Evolutionary conservation across 2,888 invertebrate species (phyloP).

Genomic region (Cetonia aurata): DNA sequence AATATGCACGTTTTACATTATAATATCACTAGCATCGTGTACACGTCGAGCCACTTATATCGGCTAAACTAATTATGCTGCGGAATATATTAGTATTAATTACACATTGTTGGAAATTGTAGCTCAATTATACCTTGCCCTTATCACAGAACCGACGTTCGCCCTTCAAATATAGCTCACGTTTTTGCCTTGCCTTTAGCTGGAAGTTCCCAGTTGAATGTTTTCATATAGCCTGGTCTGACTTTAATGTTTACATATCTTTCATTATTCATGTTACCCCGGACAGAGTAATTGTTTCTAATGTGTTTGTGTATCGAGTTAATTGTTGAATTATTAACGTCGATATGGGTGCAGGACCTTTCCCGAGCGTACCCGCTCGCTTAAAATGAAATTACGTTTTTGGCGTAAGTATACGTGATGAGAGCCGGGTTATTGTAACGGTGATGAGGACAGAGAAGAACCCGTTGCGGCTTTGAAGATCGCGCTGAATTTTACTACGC

Average conservation of each 20-base stretch:
- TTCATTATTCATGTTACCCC: conserved; percentile 45
- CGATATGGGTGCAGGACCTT: conserved; percentile 34
- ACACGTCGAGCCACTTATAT: not conserved
- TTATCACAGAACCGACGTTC: not conserved
- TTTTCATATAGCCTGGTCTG: conserved; percentile 41
- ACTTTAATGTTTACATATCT: conserved; percentile 45
- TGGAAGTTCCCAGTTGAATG: conserved; percentile 38
- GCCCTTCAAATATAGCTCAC: conserved; percentile 26
- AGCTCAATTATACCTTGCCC: conserved; percentile 28
- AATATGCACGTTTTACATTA: not conserved
- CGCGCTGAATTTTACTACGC: conserved; percentile 27
- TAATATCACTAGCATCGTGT: not conserved
- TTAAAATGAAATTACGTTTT: conserved; percentile 37
- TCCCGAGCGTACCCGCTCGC: conserved; percentile 14
- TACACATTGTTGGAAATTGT: conserved; percentile 31
- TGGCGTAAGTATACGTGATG: conserved; percentile 9
- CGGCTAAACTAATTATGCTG: conserved; percentile 15
- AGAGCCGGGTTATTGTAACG: not conserved
- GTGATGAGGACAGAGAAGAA: conserved; percentile 5
- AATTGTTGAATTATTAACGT: conserved; percentile 47
- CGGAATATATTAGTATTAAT: conserved; percentile 29
- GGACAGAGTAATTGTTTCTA: conserved; percentile 46
- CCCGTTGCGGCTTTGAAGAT: conserved; percentile 20
- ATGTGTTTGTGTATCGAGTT: conserved; percentile 48
- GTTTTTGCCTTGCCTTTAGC: conserved; percentile 11